Conservation (phyloP, 2,113 vertebrate species). For the Corydoras maculifer region DNA sequence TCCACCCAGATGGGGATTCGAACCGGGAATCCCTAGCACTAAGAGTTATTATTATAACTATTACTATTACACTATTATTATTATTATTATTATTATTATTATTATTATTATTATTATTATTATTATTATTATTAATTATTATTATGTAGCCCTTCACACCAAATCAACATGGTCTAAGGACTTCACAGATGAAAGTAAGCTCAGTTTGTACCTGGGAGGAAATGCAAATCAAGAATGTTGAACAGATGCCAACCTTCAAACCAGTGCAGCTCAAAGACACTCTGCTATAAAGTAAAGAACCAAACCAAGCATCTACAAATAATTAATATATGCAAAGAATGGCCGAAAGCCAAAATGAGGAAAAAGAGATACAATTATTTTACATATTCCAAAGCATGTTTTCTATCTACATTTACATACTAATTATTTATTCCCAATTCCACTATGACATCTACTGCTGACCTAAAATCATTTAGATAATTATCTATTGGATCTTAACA, state of each 20-base stretch:
- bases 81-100: no score
- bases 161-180: conserved; percentile 2
- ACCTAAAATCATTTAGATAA: no score
- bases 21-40: no score
- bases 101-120: no score
- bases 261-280: background rate
- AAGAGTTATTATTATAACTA: no score
- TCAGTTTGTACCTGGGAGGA: conserved; percentile 2
- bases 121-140: no score
- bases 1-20: no score
- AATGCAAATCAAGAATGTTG: conserved; percentile 16
- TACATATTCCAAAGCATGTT: background rate
- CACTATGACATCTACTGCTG: no score
- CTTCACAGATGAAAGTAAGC: conserved; percentile 9
- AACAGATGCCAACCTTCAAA: conserved; percentile 5
- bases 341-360: no score
- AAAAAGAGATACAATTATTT: conserved; percentile 2
- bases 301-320: conserved; percentile 1
- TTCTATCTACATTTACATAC: background rate
- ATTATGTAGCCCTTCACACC: no score
- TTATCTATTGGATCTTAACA: no score
- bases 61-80: no score
- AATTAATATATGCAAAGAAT: background rate
- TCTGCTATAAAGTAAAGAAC: conserved; percentile 1
- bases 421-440: background rate